Base-by-base conservation (phyloP, 2,888 invertebrate genomes). In the Drosophila niveifrons region DNA sequence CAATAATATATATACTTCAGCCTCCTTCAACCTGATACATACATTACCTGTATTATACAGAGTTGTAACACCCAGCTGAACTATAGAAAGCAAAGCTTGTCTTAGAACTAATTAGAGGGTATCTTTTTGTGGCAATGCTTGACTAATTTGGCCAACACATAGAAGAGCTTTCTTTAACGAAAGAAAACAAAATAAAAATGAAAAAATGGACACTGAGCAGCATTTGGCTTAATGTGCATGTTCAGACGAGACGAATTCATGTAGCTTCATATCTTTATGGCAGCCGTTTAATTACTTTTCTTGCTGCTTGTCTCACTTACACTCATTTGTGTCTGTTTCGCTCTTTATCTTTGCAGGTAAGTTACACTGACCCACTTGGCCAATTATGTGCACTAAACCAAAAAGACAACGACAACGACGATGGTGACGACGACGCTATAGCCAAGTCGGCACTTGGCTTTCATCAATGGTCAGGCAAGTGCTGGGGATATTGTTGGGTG, bases 291-390 rank as follows among this genome's bases (percentile, higher is more conserved):
- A 83, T 85, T 82, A 78, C 88, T 72, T 74, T 74, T 50, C 56
- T 48, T 43, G 65, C 53, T 46, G 44, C 13, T 39, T 64, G 41
- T 63, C 34, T 47, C 28, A 36, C 18, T 66, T 61, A 46, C 58
- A 61, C 48, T 41, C 55, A 41, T 39, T 8, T 47, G 34, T 52
- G 7, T 44, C 34, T 58, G 23, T 39, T 2, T 59, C n/a, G 53
- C 62, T 57, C 15, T 75, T 58, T 67, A 50, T 72, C 66, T 65
- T 79, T 81, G 50, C 82, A 82, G 82, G 82, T 83, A 85, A 85
- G 85, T 80, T 66, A 75, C 72, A 78, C 66, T 83, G 88, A 83
- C 83, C 83, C 80, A 83, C 75, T 83, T 83, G 79, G 75, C 65
- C 74, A 77, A 76, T 77, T 78, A 77, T 78, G 75, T 66, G 63